Percentiles rank a stretch among this genome's conserved stretches.
Evolutionary conservation across 2,888 invertebrate genomes (phyloP).

Genomic region (Ypsolopha scabrella): DNA sequence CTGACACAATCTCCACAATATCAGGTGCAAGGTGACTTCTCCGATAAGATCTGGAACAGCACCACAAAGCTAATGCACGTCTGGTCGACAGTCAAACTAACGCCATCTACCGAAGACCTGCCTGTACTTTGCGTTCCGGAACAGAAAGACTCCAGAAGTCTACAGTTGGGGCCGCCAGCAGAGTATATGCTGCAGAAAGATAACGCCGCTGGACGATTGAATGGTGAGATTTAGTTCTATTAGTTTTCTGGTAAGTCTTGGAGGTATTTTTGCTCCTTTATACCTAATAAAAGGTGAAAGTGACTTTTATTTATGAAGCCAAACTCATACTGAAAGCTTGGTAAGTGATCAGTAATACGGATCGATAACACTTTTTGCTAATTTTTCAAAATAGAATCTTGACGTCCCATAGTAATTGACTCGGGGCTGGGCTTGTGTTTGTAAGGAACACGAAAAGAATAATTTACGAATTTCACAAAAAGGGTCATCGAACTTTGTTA

Average conservation of each 20-base stretch:
- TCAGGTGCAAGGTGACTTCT: slow-evolving; percentile 40
- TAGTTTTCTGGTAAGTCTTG: not conserved
- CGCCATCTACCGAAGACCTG: slow-evolving; percentile 12
- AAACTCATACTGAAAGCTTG: no score
- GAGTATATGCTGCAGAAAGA: not conserved
- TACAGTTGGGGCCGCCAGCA: not conserved
- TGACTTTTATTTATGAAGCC: no score
- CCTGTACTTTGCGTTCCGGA: slow-evolving; percentile 32
- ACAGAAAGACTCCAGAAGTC: slow-evolving; percentile 7
- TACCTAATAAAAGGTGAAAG: not conserved
- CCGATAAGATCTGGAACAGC: slow-evolving; percentile 33
- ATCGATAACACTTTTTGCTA: no score
- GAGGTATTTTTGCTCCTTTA: not conserved
- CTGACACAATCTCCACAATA: not conserved
- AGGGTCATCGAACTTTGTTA: no score
- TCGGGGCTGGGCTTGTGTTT: no score
- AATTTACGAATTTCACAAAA: no score
- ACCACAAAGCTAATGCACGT: slow-evolving; percentile 45
- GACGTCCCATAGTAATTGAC: no score
- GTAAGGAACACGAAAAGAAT: no score
- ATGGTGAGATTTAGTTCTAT: not conserved
- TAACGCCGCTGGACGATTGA: not conserved
- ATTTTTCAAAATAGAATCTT: no score
- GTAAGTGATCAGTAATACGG: no score
- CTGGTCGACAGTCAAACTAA: slow-evolving; percentile 32